These are phyloP conservation scores for Verasper variegatus DNA, from an alignment of 2,113 vertebrate genomes.

Conservation along the genomic window DNA sequence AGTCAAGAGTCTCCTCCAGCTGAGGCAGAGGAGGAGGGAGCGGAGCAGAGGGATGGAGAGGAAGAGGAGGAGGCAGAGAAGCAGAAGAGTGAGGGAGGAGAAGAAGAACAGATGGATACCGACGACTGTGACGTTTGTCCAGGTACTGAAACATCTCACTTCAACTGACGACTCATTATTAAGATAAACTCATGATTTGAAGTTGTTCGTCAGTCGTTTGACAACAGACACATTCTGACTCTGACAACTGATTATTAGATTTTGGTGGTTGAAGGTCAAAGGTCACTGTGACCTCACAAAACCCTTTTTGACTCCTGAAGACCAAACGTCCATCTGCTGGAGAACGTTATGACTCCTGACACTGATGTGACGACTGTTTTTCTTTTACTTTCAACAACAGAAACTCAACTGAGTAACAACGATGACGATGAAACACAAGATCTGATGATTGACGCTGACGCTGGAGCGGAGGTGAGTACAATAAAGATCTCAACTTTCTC, in stretches of 20 bases:
- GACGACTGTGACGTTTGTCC: constrained; percentile 82
- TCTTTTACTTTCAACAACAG: constrained; percentile 75
- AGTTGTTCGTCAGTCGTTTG: too few species aligned
- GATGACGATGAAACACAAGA: constrained; percentile 52
- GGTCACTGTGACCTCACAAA: too few species aligned
- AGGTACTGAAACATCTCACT: constrained; percentile 75
- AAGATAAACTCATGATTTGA: too few species aligned
- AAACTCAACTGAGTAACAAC: constrained; percentile 84
- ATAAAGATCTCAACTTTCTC: too few species aligned
- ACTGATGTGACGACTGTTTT: background rate
- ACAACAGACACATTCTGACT: too few species aligned
- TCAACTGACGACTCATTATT: too few species aligned
- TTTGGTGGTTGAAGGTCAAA: too few species aligned
- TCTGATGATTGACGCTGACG: constrained; percentile 49
- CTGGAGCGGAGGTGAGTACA: constrained; percentile 20
- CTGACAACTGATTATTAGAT: too few species aligned
- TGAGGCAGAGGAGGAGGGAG: constrained; percentile 54
- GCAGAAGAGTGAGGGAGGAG: constrained; percentile 39
- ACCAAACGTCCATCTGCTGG: too few species aligned
- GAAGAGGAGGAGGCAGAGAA: constrained; percentile 19
- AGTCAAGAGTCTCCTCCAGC: background rate
- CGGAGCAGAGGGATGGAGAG: constrained; percentile 33
- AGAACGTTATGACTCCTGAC: too few species aligned
- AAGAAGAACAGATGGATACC: constrained; percentile 74
- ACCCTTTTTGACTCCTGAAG: too few species aligned